Evolutionary conservation across 2,888 invertebrate species (phyloP).

Genomic region (Lithodes maja): DNA sequence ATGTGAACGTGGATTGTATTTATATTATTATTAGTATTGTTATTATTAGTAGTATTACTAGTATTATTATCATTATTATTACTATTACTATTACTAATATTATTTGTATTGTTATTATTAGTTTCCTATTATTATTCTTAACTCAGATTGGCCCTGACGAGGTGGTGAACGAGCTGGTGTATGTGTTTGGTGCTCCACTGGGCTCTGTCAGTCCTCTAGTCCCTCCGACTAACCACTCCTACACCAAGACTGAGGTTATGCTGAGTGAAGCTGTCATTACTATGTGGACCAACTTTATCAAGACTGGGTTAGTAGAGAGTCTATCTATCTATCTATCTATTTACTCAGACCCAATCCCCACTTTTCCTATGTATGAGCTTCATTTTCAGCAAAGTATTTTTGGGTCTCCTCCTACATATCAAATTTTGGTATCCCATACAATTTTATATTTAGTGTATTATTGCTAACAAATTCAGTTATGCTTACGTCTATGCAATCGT

Average conservation of each 20-base stretch:
- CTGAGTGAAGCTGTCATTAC: slow-evolving; percentile 92
- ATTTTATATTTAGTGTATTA: slow-evolving; percentile 18
- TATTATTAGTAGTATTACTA: too few species aligned
- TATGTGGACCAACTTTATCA: slow-evolving; percentile 89
- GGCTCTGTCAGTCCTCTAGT: slow-evolving; percentile 82
- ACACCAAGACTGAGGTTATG: slow-evolving; percentile 89
- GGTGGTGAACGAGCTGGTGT: slow-evolving; percentile 93
- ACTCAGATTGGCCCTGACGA: slow-evolving; percentile 76
- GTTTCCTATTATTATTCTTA: too few species aligned
- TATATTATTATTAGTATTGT: too few species aligned
- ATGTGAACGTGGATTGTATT: too few species aligned
- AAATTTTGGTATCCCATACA: not conserved
- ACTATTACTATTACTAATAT: too few species aligned
- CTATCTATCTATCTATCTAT: too few species aligned
- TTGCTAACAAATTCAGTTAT: slow-evolving; percentile 15
- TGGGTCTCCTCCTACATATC: slow-evolving; percentile 17
- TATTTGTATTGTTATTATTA: too few species aligned
- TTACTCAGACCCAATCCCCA: too few species aligned
- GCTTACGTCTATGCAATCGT: slow-evolving; percentile 8
- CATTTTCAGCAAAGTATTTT: not conserved
- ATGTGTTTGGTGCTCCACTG: slow-evolving; percentile 93
- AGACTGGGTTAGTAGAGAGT: not conserved
- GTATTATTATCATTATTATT: too few species aligned
- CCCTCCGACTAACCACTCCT: slow-evolving; percentile 87
- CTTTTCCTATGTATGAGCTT: not conserved